Conservation (phyloP, 2,113 vertebrate genomes). For the Ancistrus triradiatus region DNA sequence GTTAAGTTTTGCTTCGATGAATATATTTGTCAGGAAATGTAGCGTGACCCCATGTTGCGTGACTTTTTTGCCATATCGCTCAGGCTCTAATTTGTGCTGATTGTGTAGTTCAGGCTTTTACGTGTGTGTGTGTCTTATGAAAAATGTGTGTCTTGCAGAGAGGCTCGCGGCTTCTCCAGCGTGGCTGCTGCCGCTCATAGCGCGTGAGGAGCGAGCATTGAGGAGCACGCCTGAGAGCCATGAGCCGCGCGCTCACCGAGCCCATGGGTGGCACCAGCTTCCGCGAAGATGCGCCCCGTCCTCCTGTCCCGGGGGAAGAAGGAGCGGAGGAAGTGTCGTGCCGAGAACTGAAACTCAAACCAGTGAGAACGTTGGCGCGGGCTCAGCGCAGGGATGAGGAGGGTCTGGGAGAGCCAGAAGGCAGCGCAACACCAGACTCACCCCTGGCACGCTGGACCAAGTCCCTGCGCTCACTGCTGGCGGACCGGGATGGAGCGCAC, state of each 20-base stretch:
- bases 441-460: constrained; percentile 92
- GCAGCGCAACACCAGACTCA: constrained; percentile 90
- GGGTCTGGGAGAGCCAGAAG: constrained; percentile 91
- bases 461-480: constrained; percentile 89
- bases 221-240: constrained; percentile 58
- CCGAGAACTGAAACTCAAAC: constrained; percentile 74
- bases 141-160: constrained; percentile 69
- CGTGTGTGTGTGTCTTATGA: background rate
- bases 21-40: no score
- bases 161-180: constrained; percentile 62
- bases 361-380: constrained; percentile 71
- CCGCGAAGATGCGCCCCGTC: constrained; percentile 93
- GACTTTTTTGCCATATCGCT: background rate
- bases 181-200: constrained; percentile 39
- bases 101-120: constrained; percentile 70
- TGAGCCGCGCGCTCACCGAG: constrained; percentile 88
- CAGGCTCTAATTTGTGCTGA: background rate
- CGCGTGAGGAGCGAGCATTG: constrained; percentile 60
- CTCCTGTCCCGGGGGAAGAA: constrained; percentile 95
- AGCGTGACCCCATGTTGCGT: background rate
- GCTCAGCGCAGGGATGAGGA: constrained; percentile 78
- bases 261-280: constrained; percentile 85
- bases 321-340: constrained; percentile 65
- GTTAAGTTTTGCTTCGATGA: no score
- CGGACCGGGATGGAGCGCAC: constrained; percentile 93